Conservation (phyloP, 2,888 invertebrate species). For the Hylaea fasciaria region DNA sequence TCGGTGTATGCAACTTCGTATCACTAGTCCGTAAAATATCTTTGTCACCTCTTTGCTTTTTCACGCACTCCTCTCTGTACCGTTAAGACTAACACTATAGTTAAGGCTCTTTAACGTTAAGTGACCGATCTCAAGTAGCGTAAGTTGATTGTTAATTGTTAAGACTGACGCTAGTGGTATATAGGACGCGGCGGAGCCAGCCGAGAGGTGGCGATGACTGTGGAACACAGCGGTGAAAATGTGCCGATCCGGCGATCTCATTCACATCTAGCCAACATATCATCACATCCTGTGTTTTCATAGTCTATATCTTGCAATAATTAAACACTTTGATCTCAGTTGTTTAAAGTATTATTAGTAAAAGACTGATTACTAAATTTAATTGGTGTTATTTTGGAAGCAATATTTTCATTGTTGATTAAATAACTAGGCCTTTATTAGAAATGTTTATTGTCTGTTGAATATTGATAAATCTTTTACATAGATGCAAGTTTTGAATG, state of each 20-base stretch:
- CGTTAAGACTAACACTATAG: slow-evolving; percentile 41
- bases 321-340: slow-evolving; percentile 46
- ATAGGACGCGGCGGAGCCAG: slow-evolving; percentile 47
- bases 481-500: slow-evolving; percentile 64
- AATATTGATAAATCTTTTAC: slow-evolving; percentile 73
- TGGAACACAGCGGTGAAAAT: slow-evolving; percentile 36
- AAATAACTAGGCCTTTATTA: slow-evolving; percentile 61
- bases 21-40: slow-evolving; percentile 32
- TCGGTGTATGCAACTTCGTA: slow-evolving; percentile 28
- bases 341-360: slow-evolving; percentile 35
- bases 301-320: slow-evolving; percentile 34
- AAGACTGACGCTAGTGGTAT: slow-evolving; percentile 65
- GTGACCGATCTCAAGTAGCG: slow-evolving; percentile 47
- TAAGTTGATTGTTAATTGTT: slow-evolving; percentile 56
- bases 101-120: slow-evolving; percentile 38
- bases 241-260: slow-evolving; percentile 40
- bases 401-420: slow-evolving; percentile 59
- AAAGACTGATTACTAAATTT: slow-evolving; percentile 46
- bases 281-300: slow-evolving; percentile 32
- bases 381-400: slow-evolving; percentile 51
- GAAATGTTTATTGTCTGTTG: slow-evolving; percentile 69
- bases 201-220: slow-evolving; percentile 45
- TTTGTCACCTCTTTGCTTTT: slow-evolving; percentile 40
- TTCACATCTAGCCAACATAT: slow-evolving; percentile 32
- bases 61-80: slow-evolving; percentile 35